Percentiles rank a stretch among this genome's conserved stretches.
Conservation (phyloP, 2,113 vertebrate species). For the Setophaga petechia region DNA sequence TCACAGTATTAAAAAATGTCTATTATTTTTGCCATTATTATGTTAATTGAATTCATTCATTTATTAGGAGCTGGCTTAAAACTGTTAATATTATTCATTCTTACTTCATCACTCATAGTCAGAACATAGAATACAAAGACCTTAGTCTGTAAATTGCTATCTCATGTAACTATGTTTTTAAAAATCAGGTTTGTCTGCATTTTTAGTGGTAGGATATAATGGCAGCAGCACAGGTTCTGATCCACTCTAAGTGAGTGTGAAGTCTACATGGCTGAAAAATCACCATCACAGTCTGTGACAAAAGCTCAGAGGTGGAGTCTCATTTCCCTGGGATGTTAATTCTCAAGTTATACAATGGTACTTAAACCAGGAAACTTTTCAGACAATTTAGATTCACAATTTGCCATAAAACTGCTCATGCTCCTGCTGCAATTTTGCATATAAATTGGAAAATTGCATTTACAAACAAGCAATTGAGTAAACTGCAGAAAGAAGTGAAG, state of each 20-base stretch:
- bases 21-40: background rate
- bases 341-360: background rate
- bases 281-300: background rate
- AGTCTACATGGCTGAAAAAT: background rate
- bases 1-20: background rate
- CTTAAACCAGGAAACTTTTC: background rate
- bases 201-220: background rate
- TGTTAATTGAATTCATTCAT: background rate
- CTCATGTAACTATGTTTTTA: background rate
- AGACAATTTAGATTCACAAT: background rate
- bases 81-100: background rate
- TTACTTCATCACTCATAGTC: background rate
- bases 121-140: background rate
- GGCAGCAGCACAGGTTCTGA: background rate
- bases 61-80: background rate
- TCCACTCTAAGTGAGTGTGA: background rate
- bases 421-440: constrained; percentile 21
- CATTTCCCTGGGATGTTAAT: background rate
- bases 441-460: background rate
- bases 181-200: background rate
- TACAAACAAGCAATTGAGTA: constrained; percentile 4
- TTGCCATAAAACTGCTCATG: constrained; percentile 7
- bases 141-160: background rate
- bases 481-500: constrained; percentile 1
- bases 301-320: background rate